Percentiles rank a stretch among this genome's conserved stretches.
Conservation (phyloP, 2,113 vertebrate genomes). For the Pholis gunnellus region DNA sequence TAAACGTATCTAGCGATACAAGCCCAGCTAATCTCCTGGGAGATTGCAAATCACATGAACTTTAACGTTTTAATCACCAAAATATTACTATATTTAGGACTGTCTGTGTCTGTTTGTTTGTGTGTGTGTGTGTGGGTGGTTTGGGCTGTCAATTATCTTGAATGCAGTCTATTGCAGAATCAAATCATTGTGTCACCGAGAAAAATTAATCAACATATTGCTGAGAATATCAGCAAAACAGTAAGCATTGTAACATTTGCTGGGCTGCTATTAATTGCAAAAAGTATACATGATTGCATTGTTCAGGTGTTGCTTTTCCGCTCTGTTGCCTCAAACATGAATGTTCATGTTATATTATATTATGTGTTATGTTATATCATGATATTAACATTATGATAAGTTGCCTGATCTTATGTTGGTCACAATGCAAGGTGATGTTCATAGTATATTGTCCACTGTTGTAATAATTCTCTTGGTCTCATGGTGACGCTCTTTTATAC, state of each 20-base stretch:
- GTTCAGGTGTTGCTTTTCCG: neutral
- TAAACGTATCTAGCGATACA: no score
- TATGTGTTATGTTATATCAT: no score
- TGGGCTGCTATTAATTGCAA: neutral
- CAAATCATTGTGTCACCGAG: neutral
- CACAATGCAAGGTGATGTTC: neutral
- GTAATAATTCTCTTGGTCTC: conserved; percentile 53
- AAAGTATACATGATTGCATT: neutral
- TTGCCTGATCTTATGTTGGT: neutral
- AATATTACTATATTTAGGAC: neutral
- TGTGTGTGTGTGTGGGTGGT: neutral
- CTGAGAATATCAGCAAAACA: neutral
- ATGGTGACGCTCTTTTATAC: conserved; percentile 65
- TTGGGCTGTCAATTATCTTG: no score
- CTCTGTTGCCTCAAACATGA: neutral
- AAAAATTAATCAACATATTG: neutral
- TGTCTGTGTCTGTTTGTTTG: neutral
- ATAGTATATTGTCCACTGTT: neutral
- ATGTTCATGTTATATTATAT: neutral
- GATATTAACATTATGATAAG: neutral
- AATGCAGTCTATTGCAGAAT: neutral
- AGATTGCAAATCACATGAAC: neutral
- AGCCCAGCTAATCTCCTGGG: neutral
- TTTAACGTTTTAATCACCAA: neutral
- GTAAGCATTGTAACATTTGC: neutral